Evolutionary conservation across 2,113 vertebrate species (phyloP).

Genomic region (Equus quagga): DNA sequence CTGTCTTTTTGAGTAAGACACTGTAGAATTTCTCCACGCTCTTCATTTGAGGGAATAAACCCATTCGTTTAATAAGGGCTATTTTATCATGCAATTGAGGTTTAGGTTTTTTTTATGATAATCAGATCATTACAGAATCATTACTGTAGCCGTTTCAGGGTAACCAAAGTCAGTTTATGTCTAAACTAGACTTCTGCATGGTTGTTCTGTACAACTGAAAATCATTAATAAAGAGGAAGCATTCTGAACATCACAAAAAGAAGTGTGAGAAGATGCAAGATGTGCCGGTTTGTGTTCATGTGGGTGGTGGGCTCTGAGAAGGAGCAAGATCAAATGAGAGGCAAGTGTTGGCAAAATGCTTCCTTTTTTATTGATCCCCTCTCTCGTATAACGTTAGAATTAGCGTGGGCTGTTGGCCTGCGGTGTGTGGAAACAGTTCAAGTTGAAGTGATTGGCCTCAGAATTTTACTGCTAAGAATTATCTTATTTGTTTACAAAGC

Average conservation of each 20-base stretch:
- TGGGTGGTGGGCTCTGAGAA: background rate
- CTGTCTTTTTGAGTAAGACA: background rate
- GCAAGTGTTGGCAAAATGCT: background rate
- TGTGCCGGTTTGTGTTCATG: background rate
- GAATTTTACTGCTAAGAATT: background rate
- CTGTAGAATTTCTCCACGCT: background rate
- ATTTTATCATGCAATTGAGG: background rate
- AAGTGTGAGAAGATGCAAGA: background rate
- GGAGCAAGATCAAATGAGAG: background rate
- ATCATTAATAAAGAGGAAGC: background rate
- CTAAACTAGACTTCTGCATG: background rate
- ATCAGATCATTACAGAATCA: background rate
- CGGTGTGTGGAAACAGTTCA: background rate
- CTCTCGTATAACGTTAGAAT: background rate
- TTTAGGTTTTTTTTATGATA: background rate
- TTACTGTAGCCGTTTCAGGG: background rate
- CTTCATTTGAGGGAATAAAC: background rate
- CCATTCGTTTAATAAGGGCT: background rate
- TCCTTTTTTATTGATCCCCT: background rate
- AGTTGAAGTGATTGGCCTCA: background rate
- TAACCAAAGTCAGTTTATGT: background rate
- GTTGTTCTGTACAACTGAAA: background rate
- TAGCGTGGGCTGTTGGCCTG: no score
- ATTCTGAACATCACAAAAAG: background rate
- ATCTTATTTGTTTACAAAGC: background rate